Base-by-base conservation (phyloP, 2,113 vertebrate genomes). In the Neofelis nebulosa region DNA sequence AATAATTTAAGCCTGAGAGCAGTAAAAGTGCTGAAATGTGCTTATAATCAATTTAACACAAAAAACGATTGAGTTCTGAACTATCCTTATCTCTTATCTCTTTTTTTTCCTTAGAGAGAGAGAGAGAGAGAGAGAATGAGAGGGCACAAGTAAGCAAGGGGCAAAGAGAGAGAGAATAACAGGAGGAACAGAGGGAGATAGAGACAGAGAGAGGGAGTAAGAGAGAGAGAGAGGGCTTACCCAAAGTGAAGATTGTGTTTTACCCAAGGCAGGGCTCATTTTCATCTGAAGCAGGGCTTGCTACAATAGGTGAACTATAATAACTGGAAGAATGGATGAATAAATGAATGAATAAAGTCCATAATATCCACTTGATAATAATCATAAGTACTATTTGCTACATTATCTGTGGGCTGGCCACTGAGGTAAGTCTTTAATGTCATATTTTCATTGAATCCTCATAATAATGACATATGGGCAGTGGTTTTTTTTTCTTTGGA, bases 361-460 rank as follows among this genome's bases (percentile, higher is more conserved):
- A 89, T 6, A 68, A 38, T 66, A 68, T 11, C 45, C 3, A 36
- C 36, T 76, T 14, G 19, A 48, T 96, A 74, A 66, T 74, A 74
- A 76, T 57, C 55, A 69, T 16, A 88, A 45, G 38, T 81, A 78
- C 10, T 11, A 78, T 76, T 83, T 63, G 78, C 33, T 29, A 85
- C 41, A 65, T 65, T 79, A 69, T 63, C 80, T 55, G 27, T 68
- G 36, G 36, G 33, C 48, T 74, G 76, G 45, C 23, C 61, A 90
- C 23, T 45, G 71, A 79, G 38, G 38, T 85, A 85, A 85, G 33
- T 93, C n/a, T 3, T 73, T 89, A 83, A 71, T 23, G 90, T 79
- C 52, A 78, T 87, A 90, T 94, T 78, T n/a, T 92, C 36, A 73
- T 71, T 83, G 91, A 91, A 84, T 88, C 3, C 7, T 83, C 68